Base-by-base conservation (phyloP, 1,140 invertebrate genomes). In the Tribolium madens region DNA sequence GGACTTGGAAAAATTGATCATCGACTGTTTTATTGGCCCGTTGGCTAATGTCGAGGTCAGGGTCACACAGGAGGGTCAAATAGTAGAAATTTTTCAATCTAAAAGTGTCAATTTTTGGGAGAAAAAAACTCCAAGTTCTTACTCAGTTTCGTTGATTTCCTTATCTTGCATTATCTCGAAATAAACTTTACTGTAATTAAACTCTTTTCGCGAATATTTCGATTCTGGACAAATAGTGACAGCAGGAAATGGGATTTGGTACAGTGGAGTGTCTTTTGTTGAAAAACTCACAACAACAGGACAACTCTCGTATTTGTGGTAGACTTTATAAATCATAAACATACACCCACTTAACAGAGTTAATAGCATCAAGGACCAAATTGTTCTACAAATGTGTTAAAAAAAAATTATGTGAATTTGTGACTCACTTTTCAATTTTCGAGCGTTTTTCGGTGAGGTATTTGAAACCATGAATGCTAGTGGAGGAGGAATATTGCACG, bases 161-260 rank as follows among this genome's bases (percentile, higher is more conserved):
- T 73, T 46, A 2, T 18, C 17, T 15, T 14, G 4, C 18, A 17
- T 36, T 9, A 57, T 26, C 14, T 36, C 18, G 53, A 10, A 31
- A 15, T 48, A 71, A 15, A 71, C n/a, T 4, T 73, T 52, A 0
- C n/a, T n/a, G 13, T 31, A 36, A 33, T 73, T 57, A 36, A 73
- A 73, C 13, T 73, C 6, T 10, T 31, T 2, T 6, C 48, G 26
- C 1, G 13, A 14, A 12, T 31, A 52, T 60, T 84, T 84, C 5
- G 84, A 86, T 70, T 87, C 87, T 7, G 85, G 84, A 73, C 88
- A 89, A 42, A 89, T 86, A 2, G 88, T 88, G n/a, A 89, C 83
- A 0, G 88, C 86, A 14, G 71, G 71, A 73, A 73, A 73, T 2
- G 71, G 71, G 3, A 73, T 33, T 9, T 73, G 31, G 31, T 57